Evolutionary conservation across 2,888 invertebrate species (phyloP).

Genomic region (Trichopria drosophilae): DNA sequence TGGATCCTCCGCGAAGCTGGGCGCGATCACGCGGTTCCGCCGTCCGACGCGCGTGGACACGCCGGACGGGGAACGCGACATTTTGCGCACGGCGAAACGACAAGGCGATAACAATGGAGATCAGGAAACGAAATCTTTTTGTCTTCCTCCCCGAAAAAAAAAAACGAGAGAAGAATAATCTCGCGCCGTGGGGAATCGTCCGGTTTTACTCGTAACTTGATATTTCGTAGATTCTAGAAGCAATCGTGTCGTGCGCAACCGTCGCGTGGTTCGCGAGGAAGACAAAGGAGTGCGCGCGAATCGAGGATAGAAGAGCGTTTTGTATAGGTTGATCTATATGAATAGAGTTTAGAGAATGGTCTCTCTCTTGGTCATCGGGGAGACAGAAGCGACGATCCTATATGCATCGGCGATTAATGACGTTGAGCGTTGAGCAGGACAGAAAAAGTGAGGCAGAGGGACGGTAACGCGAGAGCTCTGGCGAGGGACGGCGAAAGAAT

Average conservation of each 20-base stretch:
- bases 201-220: too few species aligned
- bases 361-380: too few species aligned
- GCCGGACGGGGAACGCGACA: conserved; percentile 7
- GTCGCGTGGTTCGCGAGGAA: too few species aligned
- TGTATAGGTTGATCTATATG: conserved; percentile 57
- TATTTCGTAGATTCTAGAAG: conserved; percentile 37
- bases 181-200: too few species aligned
- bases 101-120: conserved; percentile 7
- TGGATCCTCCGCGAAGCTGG: conserved; percentile 34
- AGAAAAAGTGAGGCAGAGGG: too few species aligned
- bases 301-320: conserved; percentile 43
- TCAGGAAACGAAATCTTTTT: not conserved
- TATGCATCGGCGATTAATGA: too few species aligned
- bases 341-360: conserved; percentile 55
- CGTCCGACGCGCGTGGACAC: conserved; percentile 5
- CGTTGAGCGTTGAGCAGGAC: too few species aligned
- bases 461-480: too few species aligned
- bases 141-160: too few species aligned
- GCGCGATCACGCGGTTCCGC: conserved; percentile 15
- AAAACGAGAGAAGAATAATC: conserved; percentile 7
- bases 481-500: too few species aligned
- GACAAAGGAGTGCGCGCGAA: conserved; percentile 18
- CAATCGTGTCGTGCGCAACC: conserved; percentile 39
- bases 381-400: too few species aligned
- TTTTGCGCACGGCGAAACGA: not conserved